phyloP scores from a whole-genome alignment of 2,113 vertebrate genomes.

The Charadrius vociferus region DNA sequence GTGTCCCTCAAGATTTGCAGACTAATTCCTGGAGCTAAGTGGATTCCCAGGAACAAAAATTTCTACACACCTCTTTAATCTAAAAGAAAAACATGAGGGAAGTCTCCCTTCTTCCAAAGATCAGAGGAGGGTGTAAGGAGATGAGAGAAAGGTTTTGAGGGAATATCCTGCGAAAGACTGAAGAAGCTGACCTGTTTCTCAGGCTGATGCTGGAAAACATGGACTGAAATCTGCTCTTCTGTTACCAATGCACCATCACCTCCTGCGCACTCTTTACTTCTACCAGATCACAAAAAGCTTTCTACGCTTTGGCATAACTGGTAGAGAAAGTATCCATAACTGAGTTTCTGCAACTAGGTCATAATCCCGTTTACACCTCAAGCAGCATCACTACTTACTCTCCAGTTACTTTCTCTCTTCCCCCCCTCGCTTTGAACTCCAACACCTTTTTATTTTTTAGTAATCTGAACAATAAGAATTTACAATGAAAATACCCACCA shows the following conservation, averaged over 20 bases:
- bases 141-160: not conserved
- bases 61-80: not conserved
- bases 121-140: not conserved
- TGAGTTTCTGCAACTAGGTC: not conserved
- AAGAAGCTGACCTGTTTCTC: not conserved
- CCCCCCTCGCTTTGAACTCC: not conserved
- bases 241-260: not conserved
- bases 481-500: not conserved
- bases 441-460: not conserved
- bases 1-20: not conserved
- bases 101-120: not conserved
- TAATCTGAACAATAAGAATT: not conserved
- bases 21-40: not conserved
- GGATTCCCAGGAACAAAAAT: not conserved
- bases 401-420: not conserved
- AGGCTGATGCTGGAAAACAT: not conserved
- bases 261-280: not conserved
- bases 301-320: not conserved
- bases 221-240: not conserved
- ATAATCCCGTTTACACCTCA: not conserved
- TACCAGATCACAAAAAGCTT: not conserved
- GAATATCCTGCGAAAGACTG: not conserved
- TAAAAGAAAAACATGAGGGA: not conserved
- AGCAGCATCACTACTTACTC: not conserved
- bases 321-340: not conserved